phyloP scores from a whole-genome alignment of 2,888 invertebrate genomes.

The Dione juno region DNA sequence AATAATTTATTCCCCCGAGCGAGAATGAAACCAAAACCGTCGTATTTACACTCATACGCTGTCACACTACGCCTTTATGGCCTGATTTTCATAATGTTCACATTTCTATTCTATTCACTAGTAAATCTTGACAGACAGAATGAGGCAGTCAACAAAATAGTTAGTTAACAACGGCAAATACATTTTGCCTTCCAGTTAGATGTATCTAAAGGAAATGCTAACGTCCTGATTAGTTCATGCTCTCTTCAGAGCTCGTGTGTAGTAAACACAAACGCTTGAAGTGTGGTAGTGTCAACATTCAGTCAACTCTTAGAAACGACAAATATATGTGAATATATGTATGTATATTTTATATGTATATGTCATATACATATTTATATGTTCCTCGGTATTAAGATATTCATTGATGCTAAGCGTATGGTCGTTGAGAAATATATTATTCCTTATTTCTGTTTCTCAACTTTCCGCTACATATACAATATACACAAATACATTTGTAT shows the following conservation, averaged over 20 bases:
- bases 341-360: neutral
- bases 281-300: conserved; percentile 16
- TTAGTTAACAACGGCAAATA: conserved; percentile 23
- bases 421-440: no score
- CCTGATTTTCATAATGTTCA: neutral
- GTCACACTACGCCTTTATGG: no score
- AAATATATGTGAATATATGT: neutral
- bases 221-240: conserved; percentile 34
- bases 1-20: no score
- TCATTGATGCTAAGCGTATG: no score
- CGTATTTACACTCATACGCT: no score
- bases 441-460: no score
- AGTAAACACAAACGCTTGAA: conserved; percentile 17
- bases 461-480: no score
- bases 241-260: conserved; percentile 21
- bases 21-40: no score
- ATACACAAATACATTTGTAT: no score
- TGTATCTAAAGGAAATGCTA: conserved; percentile 30
- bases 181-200: conserved; percentile 35
- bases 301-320: neutral
- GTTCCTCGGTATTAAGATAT: no score
- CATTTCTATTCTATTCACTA: conserved; percentile 23
- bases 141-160: conserved; percentile 23
- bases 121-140: conserved; percentile 11
- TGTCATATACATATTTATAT: neutral